A percentile compares a stretch with the other conserved stretches of the same genome.
phyloP scores from a whole-genome alignment of 2,888 invertebrate genomes.

The Drosophila dives region DNA sequence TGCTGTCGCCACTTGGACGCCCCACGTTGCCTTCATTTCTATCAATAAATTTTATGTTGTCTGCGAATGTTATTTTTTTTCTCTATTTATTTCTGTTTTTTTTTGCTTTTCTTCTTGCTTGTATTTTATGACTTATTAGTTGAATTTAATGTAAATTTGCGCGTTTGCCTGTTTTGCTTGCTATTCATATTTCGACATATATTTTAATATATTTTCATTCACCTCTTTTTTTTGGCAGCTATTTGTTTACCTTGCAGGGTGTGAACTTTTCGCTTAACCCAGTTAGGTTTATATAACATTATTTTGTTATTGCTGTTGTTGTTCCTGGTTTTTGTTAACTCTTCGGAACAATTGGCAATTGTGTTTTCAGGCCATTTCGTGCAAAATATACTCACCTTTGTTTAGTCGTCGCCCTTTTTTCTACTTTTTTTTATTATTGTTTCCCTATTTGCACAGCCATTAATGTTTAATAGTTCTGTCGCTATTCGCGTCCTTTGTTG shows the following conservation, averaged over 20 bases:
- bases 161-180: conserved; percentile 38
- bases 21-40: conserved; percentile 60
- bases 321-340: conserved; percentile 34
- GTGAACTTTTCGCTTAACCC: conserved; percentile 66
- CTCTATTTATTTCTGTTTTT: not conserved
- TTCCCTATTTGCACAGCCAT: conserved; percentile 67
- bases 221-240: conserved; percentile 25
- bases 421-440: conserved; percentile 21
- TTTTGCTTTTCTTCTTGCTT: conserved; percentile 10
- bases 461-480: conserved; percentile 69
- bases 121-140: conserved; percentile 67
- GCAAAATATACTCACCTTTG: conserved; percentile 54
- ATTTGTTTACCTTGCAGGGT: conserved; percentile 49
- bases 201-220: conserved; percentile 28
- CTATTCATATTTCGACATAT: conserved; percentile 16
- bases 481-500: conserved; percentile 37
- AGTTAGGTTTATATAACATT: conserved; percentile 52
- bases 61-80: conserved; percentile 41
- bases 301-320: conserved; percentile 21
- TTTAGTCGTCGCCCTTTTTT: conserved; percentile 53
- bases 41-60: conserved; percentile 76
- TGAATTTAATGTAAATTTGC: conserved; percentile 65
- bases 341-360: conserved; percentile 63
- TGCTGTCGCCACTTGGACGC: conserved; percentile 61
- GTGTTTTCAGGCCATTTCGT: conserved; percentile 44